These are phyloP conservation scores for Oncorhynchus keta DNA, from an alignment of 2,113 vertebrate genomes.

Conservation along the genomic window DNA sequence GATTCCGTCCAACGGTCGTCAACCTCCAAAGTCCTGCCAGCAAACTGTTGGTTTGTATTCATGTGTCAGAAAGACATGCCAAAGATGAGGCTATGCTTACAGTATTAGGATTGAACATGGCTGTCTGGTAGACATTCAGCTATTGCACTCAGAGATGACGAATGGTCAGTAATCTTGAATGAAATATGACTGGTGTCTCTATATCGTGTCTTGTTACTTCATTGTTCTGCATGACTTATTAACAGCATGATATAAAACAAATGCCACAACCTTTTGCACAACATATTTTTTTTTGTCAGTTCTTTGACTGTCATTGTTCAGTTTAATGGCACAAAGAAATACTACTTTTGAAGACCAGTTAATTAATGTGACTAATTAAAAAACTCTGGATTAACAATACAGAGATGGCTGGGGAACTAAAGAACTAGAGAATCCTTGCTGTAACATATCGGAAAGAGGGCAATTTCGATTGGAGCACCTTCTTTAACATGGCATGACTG, in stretches of 20 bases:
- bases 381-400: constrained; percentile 38
- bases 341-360: constrained; percentile 53
- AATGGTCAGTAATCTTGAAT: too few relatives aligned
- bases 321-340: constrained; percentile 60
- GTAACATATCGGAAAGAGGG: constrained; percentile 31
- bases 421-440: constrained; percentile 35
- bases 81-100: constrained; percentile 7
- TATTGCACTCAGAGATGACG: too few relatives aligned
- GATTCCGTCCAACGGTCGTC: neutral
- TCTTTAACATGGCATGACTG: neutral
- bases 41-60: too few relatives aligned
- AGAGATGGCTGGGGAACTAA: constrained; percentile 34
- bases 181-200: too few relatives aligned
- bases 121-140: too few relatives aligned
- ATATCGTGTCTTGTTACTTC: too few relatives aligned
- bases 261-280: neutral
- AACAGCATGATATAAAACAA: too few relatives aligned
- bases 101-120: too few relatives aligned
- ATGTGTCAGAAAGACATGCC: too few relatives aligned
- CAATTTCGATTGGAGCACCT: neutral
- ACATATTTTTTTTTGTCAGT: constrained; percentile 18
- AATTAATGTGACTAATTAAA: constrained; percentile 62
- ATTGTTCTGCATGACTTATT: too few relatives aligned
- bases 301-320: too few relatives aligned
- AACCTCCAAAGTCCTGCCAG: neutral